Evolutionary conservation across 2,888 invertebrate species (phyloP), one percentile per base, ranked within the genome.

Genomic region (Azorinus chamasolen): DNA sequence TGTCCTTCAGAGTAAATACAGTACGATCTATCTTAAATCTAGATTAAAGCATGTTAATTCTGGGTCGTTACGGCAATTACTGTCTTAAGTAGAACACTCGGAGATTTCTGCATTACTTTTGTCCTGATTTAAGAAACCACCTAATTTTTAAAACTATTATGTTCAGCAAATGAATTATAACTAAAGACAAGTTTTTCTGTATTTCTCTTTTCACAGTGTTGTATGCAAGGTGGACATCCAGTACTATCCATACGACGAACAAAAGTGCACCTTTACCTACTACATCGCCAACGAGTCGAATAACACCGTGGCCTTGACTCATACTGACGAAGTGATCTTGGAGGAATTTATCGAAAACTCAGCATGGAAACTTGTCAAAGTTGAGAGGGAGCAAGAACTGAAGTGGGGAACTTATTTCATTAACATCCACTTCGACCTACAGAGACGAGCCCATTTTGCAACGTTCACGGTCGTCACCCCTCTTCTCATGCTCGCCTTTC

Each of bases 241-340:
- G 48, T 79, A 61, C 57, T 79, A 79, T 32, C 79, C 79, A 10
- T 79, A 75, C 37, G 79, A 79, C 58, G 69, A 79, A 32, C 79
- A 79, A 45, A 59, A 24, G 2, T 79, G 79, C 41, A 70, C 58
- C 8, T 37, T 79, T 8, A 69, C 75, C 16, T 79, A 75, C 50
- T 79, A 75, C 46, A 72, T 72, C 0, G 75, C 79, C 14, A 72
- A 75, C 50, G 79, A 79, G 41, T 72, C 79, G 3, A 24, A 46
- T 27, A 37, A 12, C 0, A 75, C 68, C 6, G 79, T 79, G 4
- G 25, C 22, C 20, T 48, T 79, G 2, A 25, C 43, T 8, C 75
- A 71, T 48, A 43, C 53, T 16, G 59, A 50, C 18, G 53, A 59
- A 10, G 72, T 75, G 16, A 50, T 20, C 2, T n/a, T 68, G 16